A percentile compares a stretch with the other conserved stretches of the same genome.
Conservation (phyloP, 2,113 vertebrate genomes). For the Accipiter virgatus region DNA sequence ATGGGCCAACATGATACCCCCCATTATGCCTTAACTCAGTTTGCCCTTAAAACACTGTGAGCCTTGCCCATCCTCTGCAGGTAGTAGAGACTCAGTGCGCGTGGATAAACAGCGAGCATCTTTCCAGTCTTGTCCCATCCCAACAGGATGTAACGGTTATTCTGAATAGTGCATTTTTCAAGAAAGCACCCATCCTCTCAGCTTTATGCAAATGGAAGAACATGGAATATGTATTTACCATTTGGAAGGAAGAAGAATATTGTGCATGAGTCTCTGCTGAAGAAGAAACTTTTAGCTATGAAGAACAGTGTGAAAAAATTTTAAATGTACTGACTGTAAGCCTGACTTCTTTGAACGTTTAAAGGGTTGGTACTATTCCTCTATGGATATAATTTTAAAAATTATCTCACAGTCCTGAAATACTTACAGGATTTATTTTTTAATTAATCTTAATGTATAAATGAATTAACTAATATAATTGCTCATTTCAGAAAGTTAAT, state of each 20-base stretch:
- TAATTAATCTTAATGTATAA: neutral
- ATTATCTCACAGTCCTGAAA: neutral
- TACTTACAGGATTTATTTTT: neutral
- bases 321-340: neutral
- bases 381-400: neutral
- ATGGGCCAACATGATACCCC: accelerated
- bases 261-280: neutral
- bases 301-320: neutral
- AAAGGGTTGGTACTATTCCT: neutral
- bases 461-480: conserved; percentile 16
- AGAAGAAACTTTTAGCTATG: neutral
- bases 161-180: neutral
- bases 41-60: neutral
- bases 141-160: neutral
- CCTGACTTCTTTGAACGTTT: neutral
- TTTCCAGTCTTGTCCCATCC: neutral
- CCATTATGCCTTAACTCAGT: neutral
- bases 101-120: neutral
- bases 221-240: neutral
- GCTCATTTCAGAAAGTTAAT: conserved; percentile 8
- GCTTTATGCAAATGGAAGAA: neutral
- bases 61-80: neutral
- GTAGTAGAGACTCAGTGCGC: accelerated
- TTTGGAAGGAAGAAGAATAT: neutral
- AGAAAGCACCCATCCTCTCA: neutral